Evolutionary conservation across 2,797 vertebrate genomes (phyloP).

Genomic region (Sebastes ruberrimus): DNA sequence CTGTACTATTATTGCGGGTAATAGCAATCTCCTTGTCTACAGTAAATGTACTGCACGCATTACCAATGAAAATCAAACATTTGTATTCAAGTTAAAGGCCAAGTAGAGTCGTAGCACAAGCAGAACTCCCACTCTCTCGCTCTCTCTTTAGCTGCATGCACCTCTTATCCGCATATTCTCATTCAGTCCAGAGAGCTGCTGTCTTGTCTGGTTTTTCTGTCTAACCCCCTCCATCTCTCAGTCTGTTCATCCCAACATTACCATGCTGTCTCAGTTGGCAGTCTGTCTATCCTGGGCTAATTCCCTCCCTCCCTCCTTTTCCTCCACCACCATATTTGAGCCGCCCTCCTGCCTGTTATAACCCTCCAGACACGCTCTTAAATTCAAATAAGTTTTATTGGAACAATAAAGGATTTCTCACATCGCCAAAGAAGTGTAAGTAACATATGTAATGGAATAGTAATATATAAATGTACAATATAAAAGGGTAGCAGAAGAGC

Average conservation of each 20-base stretch:
- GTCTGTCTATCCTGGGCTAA: constrained; percentile 74
- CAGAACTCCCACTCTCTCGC: constrained; percentile 29
- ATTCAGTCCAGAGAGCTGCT: constrained; percentile 65
- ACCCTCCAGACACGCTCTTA: constrained; percentile 48
- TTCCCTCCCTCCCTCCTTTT: constrained; percentile 49
- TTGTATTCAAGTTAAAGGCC: constrained; percentile 62
- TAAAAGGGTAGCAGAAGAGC: constrained; percentile 9
- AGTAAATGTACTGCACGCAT: constrained; percentile 37
- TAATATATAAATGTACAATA: constrained; percentile 32
- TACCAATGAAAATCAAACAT: constrained; percentile 47
- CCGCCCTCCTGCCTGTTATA: constrained; percentile 43
- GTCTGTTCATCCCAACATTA: constrained; percentile 78
- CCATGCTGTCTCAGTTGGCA: constrained; percentile 78
- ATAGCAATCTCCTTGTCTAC: constrained; percentile 36
- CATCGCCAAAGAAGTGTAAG: constrained; percentile 39
- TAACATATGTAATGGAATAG: constrained; percentile 36
- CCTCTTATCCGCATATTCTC: constrained; percentile 60
- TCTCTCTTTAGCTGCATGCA: constrained; percentile 31
- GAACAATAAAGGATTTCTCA: constrained; percentile 41
- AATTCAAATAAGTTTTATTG: constrained; percentile 46
- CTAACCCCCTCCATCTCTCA: constrained; percentile 72
- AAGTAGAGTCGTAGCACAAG: constrained; percentile 40
- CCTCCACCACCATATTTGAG: constrained; percentile 53
- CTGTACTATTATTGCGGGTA: constrained; percentile 32
- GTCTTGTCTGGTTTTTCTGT: constrained; percentile 58